These are phyloP conservation scores for Myiozetetes cayanensis DNA, from an alignment of 2,113 vertebrate genomes.

Conservation along the genomic window DNA sequence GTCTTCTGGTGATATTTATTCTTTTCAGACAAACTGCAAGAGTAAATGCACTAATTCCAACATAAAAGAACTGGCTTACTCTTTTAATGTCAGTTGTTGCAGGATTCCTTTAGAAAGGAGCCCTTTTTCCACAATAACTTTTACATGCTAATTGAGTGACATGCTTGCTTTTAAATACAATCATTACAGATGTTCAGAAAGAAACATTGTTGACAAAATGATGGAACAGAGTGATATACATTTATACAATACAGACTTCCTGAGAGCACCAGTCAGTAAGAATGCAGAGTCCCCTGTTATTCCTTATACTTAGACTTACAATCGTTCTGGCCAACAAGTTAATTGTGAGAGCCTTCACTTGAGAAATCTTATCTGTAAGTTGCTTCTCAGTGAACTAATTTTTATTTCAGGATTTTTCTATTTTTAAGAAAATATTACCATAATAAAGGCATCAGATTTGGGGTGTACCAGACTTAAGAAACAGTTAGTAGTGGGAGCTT, in stretches of 20 bases:
- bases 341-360: neutral
- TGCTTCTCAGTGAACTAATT: neutral
- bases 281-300: neutral
- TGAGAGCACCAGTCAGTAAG: neutral
- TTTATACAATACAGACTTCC: neutral
- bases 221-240: neutral
- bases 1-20: neutral
- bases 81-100: neutral
- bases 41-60: neutral
- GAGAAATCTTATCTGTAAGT: neutral
- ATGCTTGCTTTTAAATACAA: neutral
- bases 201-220: neutral
- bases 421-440: neutral
- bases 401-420: neutral
- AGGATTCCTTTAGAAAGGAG: neutral
- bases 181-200: neutral
- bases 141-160: neutral
- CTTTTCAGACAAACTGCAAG: neutral
- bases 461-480: neutral
- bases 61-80: neutral
- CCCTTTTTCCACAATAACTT: neutral
- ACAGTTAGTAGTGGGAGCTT: neutral
- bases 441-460: neutral
- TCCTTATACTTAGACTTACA: neutral
- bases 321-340: neutral